phyloP scores from a whole-genome alignment of 2,888 invertebrate genomes.

The Trachelus stipa region DNA sequence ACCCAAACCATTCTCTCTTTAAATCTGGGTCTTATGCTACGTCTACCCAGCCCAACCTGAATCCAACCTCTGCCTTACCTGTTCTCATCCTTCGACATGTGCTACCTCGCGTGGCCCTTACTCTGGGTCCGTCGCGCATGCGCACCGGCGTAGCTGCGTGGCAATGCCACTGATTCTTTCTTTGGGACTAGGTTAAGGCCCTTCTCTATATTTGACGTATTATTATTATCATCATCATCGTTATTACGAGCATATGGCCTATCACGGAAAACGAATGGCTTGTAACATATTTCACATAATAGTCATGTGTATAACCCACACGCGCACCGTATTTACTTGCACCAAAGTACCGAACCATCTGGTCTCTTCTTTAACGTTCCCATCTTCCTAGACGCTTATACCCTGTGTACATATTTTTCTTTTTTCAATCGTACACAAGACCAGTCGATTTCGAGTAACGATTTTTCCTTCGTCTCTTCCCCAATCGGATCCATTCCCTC shows the following conservation, averaged over 20 bases:
- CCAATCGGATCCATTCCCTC: too few relatives aligned
- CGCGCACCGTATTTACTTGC: background rate
- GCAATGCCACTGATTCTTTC: constrained; percentile 17
- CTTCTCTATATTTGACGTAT: background rate
- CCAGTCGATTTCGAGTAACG: background rate
- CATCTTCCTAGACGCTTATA: background rate
- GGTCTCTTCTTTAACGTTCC: background rate
- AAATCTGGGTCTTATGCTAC: background rate
- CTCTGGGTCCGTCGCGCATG: background rate
- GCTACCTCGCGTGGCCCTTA: background rate
- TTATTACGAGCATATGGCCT: background rate
- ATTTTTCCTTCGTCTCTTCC: background rate
- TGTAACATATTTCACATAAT: background rate
- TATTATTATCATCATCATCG: background rate
- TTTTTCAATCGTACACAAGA: background rate
- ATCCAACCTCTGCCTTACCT: constrained; percentile 14
- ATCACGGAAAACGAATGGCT: background rate
- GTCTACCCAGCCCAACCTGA: background rate
- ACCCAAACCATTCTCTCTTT: constrained; percentile 24
- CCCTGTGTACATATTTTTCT: background rate
- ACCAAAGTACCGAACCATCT: background rate
- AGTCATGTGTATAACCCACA: background rate
- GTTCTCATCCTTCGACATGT: constrained; percentile 13
- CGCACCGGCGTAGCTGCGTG: background rate
- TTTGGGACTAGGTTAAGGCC: constrained; percentile 9